A percentile compares a stretch with the other conserved stretches of the same genome.
These are phyloP conservation scores for Schizopygopsis pylzovi DNA, from an alignment of 2,797 vertebrate species.

Conservation along the genomic window DNA sequence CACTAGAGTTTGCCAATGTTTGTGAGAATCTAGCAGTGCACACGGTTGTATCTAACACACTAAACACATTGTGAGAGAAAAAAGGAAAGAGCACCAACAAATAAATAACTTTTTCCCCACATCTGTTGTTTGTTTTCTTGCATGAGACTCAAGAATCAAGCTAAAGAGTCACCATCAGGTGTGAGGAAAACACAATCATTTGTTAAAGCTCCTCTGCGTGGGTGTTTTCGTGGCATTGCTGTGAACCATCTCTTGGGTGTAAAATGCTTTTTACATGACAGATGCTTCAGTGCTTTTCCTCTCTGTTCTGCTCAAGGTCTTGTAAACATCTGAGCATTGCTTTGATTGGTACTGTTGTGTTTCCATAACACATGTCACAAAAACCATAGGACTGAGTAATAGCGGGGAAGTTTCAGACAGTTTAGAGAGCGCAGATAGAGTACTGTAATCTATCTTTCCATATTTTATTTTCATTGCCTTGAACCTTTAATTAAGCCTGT, in stretches of 20 bases:
- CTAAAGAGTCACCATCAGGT: neutral
- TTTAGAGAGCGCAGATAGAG: constrained; percentile 42
- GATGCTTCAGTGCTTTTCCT: neutral
- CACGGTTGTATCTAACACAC: neutral
- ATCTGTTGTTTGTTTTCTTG: neutral
- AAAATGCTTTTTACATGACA: neutral
- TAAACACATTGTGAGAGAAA: neutral
- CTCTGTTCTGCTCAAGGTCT: neutral
- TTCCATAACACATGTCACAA: constrained; percentile 38
- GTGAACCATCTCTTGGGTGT: neutral
- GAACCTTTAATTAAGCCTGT: constrained; percentile 48
- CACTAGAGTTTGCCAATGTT: neutral
- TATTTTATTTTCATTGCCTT: constrained; percentile 18
- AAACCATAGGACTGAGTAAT: constrained; percentile 24
- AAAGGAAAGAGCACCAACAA: neutral
- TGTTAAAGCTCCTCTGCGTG: neutral
- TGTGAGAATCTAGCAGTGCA: neutral
- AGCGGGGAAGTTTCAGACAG: constrained; percentile 43
- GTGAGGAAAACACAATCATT: neutral
- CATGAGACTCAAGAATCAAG: neutral
- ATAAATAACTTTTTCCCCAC: neutral
- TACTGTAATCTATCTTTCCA: constrained; percentile 50
- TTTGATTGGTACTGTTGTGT: constrained; percentile 48
- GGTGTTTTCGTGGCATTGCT: constrained; percentile 6
- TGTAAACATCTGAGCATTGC: constrained; percentile 28